A percentile compares a stretch with the other conserved stretches of the same genome.
Conservation (phyloP, 2,888 invertebrate species). For the Tipula lateralis region DNA sequence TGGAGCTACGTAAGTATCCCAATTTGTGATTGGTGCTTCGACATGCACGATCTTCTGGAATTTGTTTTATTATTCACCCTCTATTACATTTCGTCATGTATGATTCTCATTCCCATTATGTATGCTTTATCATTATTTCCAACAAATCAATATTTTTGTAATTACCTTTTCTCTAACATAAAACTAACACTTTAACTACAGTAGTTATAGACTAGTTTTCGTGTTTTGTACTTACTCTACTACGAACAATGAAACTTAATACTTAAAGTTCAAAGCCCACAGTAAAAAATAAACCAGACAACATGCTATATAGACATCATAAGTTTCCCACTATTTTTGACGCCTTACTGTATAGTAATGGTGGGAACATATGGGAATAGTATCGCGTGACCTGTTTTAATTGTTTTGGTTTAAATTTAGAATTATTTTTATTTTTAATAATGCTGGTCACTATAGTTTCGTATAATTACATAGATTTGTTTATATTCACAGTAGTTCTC, state of each 20-base stretch:
- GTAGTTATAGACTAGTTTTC: background rate
- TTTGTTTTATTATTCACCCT: background rate
- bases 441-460: background rate
- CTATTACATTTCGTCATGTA: background rate
- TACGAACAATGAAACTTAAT: background rate
- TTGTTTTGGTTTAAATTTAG: background rate
- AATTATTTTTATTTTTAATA: background rate
- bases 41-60: background rate
- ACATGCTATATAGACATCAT: background rate
- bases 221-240: background rate
- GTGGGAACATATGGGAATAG: background rate
- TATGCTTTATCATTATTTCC: background rate
- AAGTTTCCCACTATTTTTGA: background rate
- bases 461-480: too few relatives aligned
- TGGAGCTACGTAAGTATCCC: conserved; percentile 82
- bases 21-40: conserved; percentile 20
- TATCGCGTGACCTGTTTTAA: background rate
- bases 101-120: background rate
- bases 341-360: background rate
- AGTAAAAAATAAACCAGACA: background rate
- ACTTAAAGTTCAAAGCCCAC: background rate
- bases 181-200: background rate
- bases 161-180: background rate
- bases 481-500: too few relatives aligned
- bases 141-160: background rate